phyloP scores from a whole-genome alignment of 2,113 vertebrate genomes.

The Carassius carassius region DNA sequence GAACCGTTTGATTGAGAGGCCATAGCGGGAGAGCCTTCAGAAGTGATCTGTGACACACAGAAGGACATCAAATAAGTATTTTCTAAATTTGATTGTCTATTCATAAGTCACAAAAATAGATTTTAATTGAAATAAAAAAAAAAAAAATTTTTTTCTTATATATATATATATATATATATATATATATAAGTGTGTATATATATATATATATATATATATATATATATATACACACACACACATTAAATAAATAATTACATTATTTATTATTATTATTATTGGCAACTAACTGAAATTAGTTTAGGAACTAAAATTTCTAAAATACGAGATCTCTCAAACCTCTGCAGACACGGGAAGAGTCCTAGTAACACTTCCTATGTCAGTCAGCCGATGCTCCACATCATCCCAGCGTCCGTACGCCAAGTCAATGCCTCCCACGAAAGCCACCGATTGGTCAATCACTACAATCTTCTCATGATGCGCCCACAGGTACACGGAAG shows the following conservation, averaged over 20 bases:
- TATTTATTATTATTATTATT: too few relatives aligned
- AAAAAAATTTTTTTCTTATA: too few relatives aligned
- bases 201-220: too few relatives aligned
- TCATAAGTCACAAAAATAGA: too few relatives aligned
- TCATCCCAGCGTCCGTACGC: conserved; percentile 98
- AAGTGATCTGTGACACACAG: conserved; percentile 46
- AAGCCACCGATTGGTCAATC: conserved; percentile 91
- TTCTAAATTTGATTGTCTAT: too few relatives aligned
- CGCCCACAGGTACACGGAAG: conserved; percentile 93
- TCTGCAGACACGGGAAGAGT: conserved; percentile 47
- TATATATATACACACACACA: too few relatives aligned
- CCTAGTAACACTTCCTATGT: conserved; percentile 83
- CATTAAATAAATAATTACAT: too few relatives aligned
- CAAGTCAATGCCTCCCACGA: conserved; percentile 93
- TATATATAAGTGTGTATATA: too few relatives aligned
- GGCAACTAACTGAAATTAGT: too few relatives aligned
- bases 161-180: too few relatives aligned
- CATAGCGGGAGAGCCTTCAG: neutral
- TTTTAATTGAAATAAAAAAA: too few relatives aligned
- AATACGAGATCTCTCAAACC: conserved; percentile 27
- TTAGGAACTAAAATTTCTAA: too few relatives aligned
- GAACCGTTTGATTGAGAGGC: conserved; percentile 38
- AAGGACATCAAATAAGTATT: neutral
- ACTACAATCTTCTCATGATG: conserved; percentile 95
- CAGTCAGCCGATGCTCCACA: conserved; percentile 87